Base-by-base conservation (phyloP, 2,888 invertebrate genomes). In the Onchidella celtica region DNA sequence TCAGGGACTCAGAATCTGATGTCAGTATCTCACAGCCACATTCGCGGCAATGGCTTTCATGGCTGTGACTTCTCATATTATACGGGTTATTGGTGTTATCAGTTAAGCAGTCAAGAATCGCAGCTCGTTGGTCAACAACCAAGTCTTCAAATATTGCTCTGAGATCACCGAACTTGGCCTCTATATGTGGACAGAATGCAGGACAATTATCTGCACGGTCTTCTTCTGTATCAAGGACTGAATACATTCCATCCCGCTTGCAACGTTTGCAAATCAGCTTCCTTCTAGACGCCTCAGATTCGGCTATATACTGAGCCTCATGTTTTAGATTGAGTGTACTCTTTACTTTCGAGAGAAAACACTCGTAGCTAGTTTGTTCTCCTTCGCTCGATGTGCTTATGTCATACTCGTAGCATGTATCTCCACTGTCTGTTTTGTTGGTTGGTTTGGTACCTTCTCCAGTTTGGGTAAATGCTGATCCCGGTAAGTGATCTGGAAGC, bases 331-430 rank as follows among this genome's bases (percentile, higher is more conserved):
- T 81, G 21, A 85, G 75, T 21, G 85, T 84, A 24, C 74, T 81
- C 72, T 83, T 83, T 2, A 84, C 84, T 63, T 84, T 85, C 47
- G 83, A 81, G 55, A 86, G 63, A 75, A 84, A 84, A 55, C 81
- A 83, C 34, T 86, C 86, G 24, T 86, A 85, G 63, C 69, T 83
- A 21, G 83, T 73, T 38, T 85, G 85, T 47, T 86, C 86, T 17
- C 85, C 81, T 24, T 86, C 86, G 40, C 85, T 84, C 29, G 86
- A 86, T 3, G 86, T 85, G 65, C 86, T 84, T 36, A 86, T 78
- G 74, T 86, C 86, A 59, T 85, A 86, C 66, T 86, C 86, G 59
- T 79, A 86, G 21, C 86, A 84, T 0, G 86, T 86, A 80, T 86
- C 86, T 40, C 84, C 84, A 55, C 84, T 86, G 75, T 85, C 86